Evolutionary conservation across 1,140 invertebrate genomes (phyloP), one percentile per base, ranked within the genome.

Genomic region (Mactra quadrangularis): DNA sequence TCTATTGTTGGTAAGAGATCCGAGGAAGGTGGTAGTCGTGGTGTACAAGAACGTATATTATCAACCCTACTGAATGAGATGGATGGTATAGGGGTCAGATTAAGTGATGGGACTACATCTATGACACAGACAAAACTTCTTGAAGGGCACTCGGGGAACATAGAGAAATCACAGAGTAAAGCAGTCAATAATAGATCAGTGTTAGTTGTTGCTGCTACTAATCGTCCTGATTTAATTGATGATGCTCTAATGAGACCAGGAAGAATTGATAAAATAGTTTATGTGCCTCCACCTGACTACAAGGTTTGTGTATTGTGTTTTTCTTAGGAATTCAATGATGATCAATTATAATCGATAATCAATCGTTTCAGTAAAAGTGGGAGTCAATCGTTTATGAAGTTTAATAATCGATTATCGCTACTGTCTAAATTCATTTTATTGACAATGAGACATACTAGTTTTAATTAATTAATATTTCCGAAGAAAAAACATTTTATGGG

Each of bases 251-350:
- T 99, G 59, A 95, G 99, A 89, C 99, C 99, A 1, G 99, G 99
- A 31, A 95, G 99, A 90, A 99, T 99, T 93, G 99, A 99, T 93
- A 94, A 98, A 82, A 98, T 99, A 92, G 99, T 99, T 82, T 99
- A 96, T 94, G 98, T 99, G 3, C 96, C 98, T 38, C 97, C 98
- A 29, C 99, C 99, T 1, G 99, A 99, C 82, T 17, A 52, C 72
- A 38, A 86, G 87, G 90, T 90, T 82, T 59, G n/a, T 29, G 31
- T 17, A 19, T 3, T 35, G 11, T 47, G 9, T 47, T 47, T 19
- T 11, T 47, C 45, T 47, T 47, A 9, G 19, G 9, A 47, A 11
- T 19, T 47, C 9, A 19, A 9, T 47, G 45, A 9, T 47, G n/a
- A n/a, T n/a, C n/a, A n/a, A n/a, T n/a, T n/a, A n/a, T n/a, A n/a